These are phyloP conservation scores for Drosophila vallismaia DNA, from an alignment of 2,888 invertebrate genomes.

Conservation along the genomic window DNA sequence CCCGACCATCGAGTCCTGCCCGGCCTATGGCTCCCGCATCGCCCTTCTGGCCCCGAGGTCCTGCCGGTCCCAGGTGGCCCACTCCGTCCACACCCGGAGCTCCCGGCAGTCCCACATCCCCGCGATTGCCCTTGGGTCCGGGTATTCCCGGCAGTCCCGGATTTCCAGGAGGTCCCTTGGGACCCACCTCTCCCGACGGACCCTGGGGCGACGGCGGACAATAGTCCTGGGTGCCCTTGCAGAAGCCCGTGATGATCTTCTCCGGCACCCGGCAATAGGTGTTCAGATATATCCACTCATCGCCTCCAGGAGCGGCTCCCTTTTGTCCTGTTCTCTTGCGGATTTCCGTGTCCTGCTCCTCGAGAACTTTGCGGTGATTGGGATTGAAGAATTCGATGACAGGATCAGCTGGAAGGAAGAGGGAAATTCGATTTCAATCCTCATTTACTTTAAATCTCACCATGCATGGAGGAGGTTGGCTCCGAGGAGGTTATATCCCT, in stretches of 20 bases:
- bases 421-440: background rate
- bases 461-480: constrained; percentile 82
- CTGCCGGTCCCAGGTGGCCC: constrained; percentile 77
- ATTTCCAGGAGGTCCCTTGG: constrained; percentile 86
- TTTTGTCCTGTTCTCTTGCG: constrained; percentile 87
- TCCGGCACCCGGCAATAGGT: constrained; percentile 94
- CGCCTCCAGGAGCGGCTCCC: constrained; percentile 89
- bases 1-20: constrained; percentile 92
- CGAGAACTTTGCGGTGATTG: constrained; percentile 87
- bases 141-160: constrained; percentile 86
- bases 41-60: constrained; percentile 83
- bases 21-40: constrained; percentile 88
- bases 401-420: constrained; percentile 83
- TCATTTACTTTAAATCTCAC: constrained; percentile 59
- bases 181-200: constrained; percentile 86
- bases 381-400: constrained; percentile 91
- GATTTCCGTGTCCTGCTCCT: constrained; percentile 87
- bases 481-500: constrained; percentile 79
- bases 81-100: constrained; percentile 86
- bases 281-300: constrained; percentile 94
- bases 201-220: constrained; percentile 90
- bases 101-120: constrained; percentile 87
- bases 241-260: constrained; percentile 92
- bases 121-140: constrained; percentile 89
- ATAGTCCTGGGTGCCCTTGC: constrained; percentile 92